Evolutionary conservation across 1,140 invertebrate species (phyloP), one percentile per base, ranked within the genome.

Genomic region (Heliconius hermathena): DNA sequence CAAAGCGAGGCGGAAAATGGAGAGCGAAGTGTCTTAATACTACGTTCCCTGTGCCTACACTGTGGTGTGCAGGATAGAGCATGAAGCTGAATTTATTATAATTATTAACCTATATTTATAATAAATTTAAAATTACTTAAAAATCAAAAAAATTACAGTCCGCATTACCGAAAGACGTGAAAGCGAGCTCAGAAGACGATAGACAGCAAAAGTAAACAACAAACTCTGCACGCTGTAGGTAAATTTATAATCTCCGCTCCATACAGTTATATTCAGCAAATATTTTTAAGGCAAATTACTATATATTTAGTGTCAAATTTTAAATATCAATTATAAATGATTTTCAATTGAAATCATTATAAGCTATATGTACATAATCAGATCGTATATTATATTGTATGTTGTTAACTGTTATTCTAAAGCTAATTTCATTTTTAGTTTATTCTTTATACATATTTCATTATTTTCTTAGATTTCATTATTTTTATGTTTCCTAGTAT

Each of bases 291-390:
- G 74, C 83, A 79, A 84, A 74, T 81, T 87, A 87, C 79, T 81
- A 76, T 76, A 33, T 85, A 85, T 76, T 90, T 89, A 84, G 85
- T 90, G 86, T 91, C 86, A 87, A 89, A 88, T 87, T 88, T 87
- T 82, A 85, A 87, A 89, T 82, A 89, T 89, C 79, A 87, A 89
- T 83, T 89, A 88, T 91, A 90, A 85, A 90, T 90, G 87, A 91
- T 90, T 89, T 83, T 86, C 79, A 76, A 83, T 57, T 87, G n/a
- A 80, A 80, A 60, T 71, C 73, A 84, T 79, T 89, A 81, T 93
- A 93, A 92, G 89, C 85, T 92, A 87, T 91, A 81, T 94, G 92
- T 93, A 93, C 87, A 93, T 93, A 93, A 88, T 88, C 88, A 85
- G 74, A 83, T 90, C 89, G 81, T 87, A 82, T 79, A 74, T 73